phyloP scores from a whole-genome alignment of 2,113 vertebrate species.

The Oryzias javanicus region DNA sequence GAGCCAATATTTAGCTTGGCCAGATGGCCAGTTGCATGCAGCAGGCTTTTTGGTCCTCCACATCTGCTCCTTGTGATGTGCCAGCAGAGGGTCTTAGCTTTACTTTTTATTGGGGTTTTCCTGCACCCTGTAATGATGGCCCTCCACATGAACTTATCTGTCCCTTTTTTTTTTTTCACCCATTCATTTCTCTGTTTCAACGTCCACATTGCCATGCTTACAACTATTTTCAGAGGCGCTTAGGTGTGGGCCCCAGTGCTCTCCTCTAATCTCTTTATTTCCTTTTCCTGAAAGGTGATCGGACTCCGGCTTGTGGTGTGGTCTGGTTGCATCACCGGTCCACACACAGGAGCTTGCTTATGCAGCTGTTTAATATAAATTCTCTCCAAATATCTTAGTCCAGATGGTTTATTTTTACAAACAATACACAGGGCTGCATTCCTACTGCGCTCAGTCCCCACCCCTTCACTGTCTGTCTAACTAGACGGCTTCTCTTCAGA shows the following conservation, averaged over 20 bases:
- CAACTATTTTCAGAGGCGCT: slow-evolving; percentile 13
- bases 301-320: slow-evolving; percentile 74
- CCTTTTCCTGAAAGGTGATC: slow-evolving; percentile 38
- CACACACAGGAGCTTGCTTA: slow-evolving; percentile 88
- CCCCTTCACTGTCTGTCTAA: slow-evolving; percentile 75
- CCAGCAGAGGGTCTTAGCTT: slow-evolving; percentile 67
- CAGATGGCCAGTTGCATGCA: slow-evolving; percentile 78
- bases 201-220: slow-evolving; percentile 6
- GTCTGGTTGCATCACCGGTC: slow-evolving; percentile 77
- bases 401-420: slow-evolving; percentile 99
- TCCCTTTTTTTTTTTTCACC: slow-evolving; percentile 13
- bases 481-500: slow-evolving; percentile 68
- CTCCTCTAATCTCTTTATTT: slow-evolving; percentile 38
- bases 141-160: slow-evolving; percentile 27
- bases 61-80: slow-evolving; percentile 78
- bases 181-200: slow-evolving; percentile 22
- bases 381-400: slow-evolving; percentile 90
- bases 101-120: slow-evolving; percentile 42
- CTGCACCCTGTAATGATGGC: slow-evolving; percentile 17
- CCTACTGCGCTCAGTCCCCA: slow-evolving; percentile 79
- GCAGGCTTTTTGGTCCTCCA: slow-evolving; percentile 73
- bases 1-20: slow-evolving; percentile 83
- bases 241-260: slow-evolving; percentile 17
- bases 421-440: slow-evolving; percentile 92
- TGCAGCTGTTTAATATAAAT: slow-evolving; percentile 98